These are phyloP conservation scores for Echeneis naucrates DNA, from an alignment of 2,797 vertebrate genomes.

Conservation along the genomic window DNA sequence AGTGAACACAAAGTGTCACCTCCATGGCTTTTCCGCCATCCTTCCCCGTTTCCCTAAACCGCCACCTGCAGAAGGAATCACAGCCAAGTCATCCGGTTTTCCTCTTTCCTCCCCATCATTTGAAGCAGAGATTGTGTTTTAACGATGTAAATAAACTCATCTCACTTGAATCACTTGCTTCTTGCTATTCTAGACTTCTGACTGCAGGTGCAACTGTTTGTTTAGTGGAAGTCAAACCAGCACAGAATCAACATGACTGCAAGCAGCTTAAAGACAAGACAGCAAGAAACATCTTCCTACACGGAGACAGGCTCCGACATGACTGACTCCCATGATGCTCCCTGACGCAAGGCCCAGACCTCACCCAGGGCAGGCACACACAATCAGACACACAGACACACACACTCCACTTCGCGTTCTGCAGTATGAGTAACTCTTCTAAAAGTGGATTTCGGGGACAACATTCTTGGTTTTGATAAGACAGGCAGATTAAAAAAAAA, in stretches of 20 bases:
- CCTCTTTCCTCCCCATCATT: not conserved
- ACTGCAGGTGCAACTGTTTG: not conserved
- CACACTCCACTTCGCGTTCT: too few relatives aligned
- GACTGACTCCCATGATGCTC: constrained; percentile 44
- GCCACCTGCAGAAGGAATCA: not conserved
- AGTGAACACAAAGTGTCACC: constrained; percentile 2
- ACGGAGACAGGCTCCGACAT: constrained; percentile 66
- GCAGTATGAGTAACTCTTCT: not conserved
- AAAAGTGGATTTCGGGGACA: not conserved
- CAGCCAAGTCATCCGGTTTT: not conserved
- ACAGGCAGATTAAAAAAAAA: not conserved
- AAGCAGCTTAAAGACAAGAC: constrained; percentile 33
- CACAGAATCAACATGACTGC: not conserved
- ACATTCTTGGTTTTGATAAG: not conserved
- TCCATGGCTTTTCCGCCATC: constrained; percentile 4
- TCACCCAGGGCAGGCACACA: constrained; percentile 29
- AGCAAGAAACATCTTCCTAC: constrained; percentile 26
- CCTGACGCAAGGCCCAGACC: constrained; percentile 45
- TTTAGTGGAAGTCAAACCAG: not conserved
- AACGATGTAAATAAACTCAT: constrained; percentile 64
- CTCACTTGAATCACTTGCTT: constrained; percentile 12
- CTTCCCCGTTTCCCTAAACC: not conserved
- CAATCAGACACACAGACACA: not conserved
- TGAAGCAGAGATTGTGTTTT: constrained; percentile 1
- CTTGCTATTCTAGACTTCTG: not conserved